Percentiles rank a stretch among this genome's conserved stretches.
Evolutionary conservation across 2,797 vertebrate genomes (phyloP).

Genomic region (Spizella passerina): DNA sequence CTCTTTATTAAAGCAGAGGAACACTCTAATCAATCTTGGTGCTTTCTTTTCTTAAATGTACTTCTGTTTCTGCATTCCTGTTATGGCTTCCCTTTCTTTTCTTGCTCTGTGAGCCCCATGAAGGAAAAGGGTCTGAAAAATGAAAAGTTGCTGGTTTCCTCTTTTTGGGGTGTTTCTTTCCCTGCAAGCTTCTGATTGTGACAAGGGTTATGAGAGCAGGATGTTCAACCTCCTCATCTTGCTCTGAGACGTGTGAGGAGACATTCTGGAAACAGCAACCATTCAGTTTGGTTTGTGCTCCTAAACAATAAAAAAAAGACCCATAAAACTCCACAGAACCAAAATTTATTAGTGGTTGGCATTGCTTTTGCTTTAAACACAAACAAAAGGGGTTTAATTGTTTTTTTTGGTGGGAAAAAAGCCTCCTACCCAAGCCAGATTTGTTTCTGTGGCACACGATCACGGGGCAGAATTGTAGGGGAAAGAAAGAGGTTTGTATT

Average conservation of each 20-base stretch:
- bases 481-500: background rate
- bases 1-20: conserved; percentile 53
- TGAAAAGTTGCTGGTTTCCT: background rate
- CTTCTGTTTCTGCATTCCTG: background rate
- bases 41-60: conserved; percentile 21
- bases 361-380: background rate
- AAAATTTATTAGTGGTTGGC: background rate
- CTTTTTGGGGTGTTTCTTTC: background rate
- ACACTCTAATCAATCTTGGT: conserved; percentile 42
- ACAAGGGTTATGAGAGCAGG: background rate
- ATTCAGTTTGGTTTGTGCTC: background rate
- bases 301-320: background rate
- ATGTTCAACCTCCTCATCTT: background rate
- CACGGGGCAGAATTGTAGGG: background rate
- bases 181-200: background rate
- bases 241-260: background rate
- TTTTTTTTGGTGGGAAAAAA: background rate
- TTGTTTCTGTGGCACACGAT: background rate
- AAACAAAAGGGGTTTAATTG: background rate
- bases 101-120: accelerated
- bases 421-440: background rate
- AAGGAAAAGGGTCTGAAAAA: background rate
- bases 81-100: background rate
- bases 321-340: background rate
- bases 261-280: background rate